phyloP scores from a whole-genome alignment of 2,797 vertebrate genomes.

The Spinibarbus caldwelli region DNA sequence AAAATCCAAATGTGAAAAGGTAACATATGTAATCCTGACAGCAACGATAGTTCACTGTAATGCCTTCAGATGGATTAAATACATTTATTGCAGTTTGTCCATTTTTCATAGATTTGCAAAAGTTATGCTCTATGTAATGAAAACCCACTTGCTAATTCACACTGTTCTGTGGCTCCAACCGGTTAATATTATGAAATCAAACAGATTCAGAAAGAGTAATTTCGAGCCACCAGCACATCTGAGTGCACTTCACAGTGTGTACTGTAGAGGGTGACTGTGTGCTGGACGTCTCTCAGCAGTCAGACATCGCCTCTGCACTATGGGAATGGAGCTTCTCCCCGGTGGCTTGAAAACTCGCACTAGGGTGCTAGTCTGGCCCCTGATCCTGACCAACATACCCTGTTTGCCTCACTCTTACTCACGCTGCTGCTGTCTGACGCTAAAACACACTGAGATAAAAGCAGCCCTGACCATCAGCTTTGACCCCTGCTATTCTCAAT shows the following conservation, averaged over 20 bases:
- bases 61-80: too few species aligned
- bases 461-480: conserved; percentile 72
- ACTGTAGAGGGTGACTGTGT: conserved; percentile 16
- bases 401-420: conserved; percentile 49
- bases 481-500: conserved; percentile 74
- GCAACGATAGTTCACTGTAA: too few species aligned
- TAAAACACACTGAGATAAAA: conserved; percentile 81
- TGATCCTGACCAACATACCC: neutral
- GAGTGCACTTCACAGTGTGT: neutral
- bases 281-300: neutral
- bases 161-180: neutral
- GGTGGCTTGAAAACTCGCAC: conserved; percentile 3
- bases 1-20: neutral
- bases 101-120: too few species aligned
- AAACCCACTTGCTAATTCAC: neutral
- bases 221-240: neutral
- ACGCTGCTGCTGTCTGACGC: conserved; percentile 69
- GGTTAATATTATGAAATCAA: neutral
- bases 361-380: neutral
- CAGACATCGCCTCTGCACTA: neutral
- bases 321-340: conserved; percentile 6
- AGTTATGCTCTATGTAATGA: neutral
- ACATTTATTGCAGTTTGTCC: too few species aligned
- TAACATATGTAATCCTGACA: neutral
- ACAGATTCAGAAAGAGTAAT: neutral